A percentile compares a stretch with the other conserved stretches of the same genome.
Conservation (phyloP, 2,797 vertebrate genomes). For the Takifugu rubripes region DNA sequence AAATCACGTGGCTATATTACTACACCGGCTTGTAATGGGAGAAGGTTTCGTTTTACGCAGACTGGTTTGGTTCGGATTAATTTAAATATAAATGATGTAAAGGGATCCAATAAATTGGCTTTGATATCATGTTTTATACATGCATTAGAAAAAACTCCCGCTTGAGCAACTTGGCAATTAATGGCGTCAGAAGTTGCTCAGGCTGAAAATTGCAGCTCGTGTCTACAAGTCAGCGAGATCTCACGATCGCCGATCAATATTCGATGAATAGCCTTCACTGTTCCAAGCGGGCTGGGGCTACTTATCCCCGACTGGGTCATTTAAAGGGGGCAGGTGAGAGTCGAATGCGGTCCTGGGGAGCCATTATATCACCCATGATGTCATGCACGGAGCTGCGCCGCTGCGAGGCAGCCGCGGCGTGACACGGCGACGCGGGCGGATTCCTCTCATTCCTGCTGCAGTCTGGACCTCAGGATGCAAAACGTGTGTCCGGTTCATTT, state of each 20-base stretch:
- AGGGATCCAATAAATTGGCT: not conserved
- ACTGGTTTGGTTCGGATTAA: slow-evolving; percentile 14
- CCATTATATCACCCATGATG: slow-evolving; percentile 25
- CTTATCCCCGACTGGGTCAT: slow-evolving; percentile 22
- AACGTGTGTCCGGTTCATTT: not conserved
- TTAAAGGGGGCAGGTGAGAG: not conserved
- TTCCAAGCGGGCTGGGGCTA: slow-evolving; percentile 13
- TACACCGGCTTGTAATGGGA: not conserved
- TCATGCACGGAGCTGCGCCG: slow-evolving; percentile 25
- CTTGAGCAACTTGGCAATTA: slow-evolving; percentile 8
- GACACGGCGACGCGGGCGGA: not conserved
- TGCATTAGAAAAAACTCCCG: not conserved
- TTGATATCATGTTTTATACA: slow-evolving; percentile 4
- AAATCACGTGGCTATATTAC: not conserved
- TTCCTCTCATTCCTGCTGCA: too few species aligned
- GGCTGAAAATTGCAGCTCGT: slow-evolving; percentile 19
- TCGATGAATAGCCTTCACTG: slow-evolving; percentile 29
- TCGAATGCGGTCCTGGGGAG: slow-evolving; percentile 1
- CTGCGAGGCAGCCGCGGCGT: slow-evolving; percentile 1
- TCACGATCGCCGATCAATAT: slow-evolving; percentile 37
- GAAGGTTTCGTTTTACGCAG: not conserved
- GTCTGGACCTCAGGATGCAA: too few species aligned
- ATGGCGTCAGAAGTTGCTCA: slow-evolving; percentile 1
- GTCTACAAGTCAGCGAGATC: slow-evolving; percentile 17
- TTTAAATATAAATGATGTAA: slow-evolving; percentile 21